Evolutionary conservation across 1,140 invertebrate species (phyloP).

Genomic region (Brachionus sp.): DNA sequence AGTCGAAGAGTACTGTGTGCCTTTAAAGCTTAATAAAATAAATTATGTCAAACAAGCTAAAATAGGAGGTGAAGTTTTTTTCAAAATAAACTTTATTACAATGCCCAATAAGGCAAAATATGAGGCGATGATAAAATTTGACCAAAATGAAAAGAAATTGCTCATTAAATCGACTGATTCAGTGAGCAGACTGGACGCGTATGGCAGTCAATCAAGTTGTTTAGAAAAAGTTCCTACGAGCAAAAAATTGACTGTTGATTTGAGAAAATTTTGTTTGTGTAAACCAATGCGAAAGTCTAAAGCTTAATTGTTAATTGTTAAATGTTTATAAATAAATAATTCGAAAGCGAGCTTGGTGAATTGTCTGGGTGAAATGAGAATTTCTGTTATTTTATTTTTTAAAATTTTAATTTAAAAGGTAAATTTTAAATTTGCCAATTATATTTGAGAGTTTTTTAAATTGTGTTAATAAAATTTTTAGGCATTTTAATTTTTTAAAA

Average conservation of each 20-base stretch:
- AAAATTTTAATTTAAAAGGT: too few species aligned
- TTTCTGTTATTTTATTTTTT: too few species aligned
- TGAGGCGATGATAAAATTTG: slow-evolving; percentile 69
- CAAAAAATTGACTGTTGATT: slow-evolving; percentile 22
- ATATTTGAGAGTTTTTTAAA: too few species aligned
- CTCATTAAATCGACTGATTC: slow-evolving; percentile 67
- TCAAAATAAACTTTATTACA: slow-evolving; percentile 74
- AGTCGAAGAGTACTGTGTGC: slow-evolving; percentile 8
- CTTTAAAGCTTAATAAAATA: not conserved
- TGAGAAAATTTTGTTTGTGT: slow-evolving; percentile 44
- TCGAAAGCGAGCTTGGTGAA: too few species aligned
- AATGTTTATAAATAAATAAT: too few species aligned
- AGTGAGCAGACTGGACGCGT: slow-evolving; percentile 81
- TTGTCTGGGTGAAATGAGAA: too few species aligned
- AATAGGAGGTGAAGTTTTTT: slow-evolving; percentile 62
- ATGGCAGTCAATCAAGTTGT: slow-evolving; percentile 60
- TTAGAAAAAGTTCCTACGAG: not conserved
- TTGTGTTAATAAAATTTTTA: too few species aligned
- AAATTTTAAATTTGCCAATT: too few species aligned
- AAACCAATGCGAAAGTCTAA: not conserved
- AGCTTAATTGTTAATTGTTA: too few species aligned
- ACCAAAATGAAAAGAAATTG: slow-evolving; percentile 64
- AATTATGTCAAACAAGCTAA: not conserved
- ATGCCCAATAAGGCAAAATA: slow-evolving; percentile 72
- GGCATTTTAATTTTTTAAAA: too few species aligned